phyloP scores from a whole-genome alignment of 2,888 invertebrate species.

The Pelosia muscerda region DNA sequence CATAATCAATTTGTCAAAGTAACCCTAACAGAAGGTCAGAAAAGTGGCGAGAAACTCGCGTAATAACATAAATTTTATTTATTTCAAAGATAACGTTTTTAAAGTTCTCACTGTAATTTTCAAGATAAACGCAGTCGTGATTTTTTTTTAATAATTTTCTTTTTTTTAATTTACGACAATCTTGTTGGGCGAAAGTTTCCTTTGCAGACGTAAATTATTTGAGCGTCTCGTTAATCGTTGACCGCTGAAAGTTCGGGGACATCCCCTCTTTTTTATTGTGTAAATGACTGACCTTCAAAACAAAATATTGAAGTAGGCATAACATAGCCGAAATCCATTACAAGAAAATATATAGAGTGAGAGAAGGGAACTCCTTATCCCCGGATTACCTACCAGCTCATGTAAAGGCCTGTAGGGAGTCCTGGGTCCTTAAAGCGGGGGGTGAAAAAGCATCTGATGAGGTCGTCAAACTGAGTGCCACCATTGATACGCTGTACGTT shows the following conservation, averaged over 20 bases:
- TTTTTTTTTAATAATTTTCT: conserved; percentile 54
- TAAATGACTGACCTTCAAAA: background rate
- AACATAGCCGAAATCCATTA: too few species aligned
- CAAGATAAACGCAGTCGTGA: conserved; percentile 51
- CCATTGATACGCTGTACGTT: too few species aligned
- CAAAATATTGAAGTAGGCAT: conserved; percentile 12
- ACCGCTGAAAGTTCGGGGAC: conserved; percentile 59
- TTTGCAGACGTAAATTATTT: conserved; percentile 69
- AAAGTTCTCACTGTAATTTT: conserved; percentile 52
- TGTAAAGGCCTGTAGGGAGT: too few species aligned
- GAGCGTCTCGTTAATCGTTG: conserved; percentile 58
- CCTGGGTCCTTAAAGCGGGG: too few species aligned
- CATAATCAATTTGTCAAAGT: background rate
- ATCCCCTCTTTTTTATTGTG: conserved; percentile 36
- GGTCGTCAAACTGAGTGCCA: too few species aligned
- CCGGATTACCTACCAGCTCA: too few species aligned
- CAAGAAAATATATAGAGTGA: too few species aligned
- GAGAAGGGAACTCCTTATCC: too few species aligned
- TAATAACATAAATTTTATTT: conserved; percentile 14
- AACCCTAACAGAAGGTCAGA: background rate
- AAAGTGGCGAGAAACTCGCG: background rate
- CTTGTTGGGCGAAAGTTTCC: conserved; percentile 60
- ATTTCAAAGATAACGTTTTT: conserved; percentile 44
- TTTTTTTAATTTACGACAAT: conserved; percentile 66
- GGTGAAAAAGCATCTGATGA: too few species aligned